Conservation (phyloP, 2,113 vertebrate genomes). For the Gnathonemus longibarbis region DNA sequence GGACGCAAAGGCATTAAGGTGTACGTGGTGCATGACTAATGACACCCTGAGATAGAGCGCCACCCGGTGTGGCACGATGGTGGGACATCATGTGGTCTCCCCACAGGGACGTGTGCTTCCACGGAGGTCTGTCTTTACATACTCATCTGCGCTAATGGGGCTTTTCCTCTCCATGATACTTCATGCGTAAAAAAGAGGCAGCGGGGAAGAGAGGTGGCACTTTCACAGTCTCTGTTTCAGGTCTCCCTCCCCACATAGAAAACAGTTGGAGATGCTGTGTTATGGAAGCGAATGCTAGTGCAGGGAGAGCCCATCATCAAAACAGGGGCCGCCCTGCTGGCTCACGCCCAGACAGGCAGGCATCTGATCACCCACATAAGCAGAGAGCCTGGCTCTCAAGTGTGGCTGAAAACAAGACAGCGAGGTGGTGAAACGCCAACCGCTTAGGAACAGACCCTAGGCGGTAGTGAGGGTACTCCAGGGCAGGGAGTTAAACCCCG, state of each 20-base stretch:
- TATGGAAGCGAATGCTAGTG: not conserved
- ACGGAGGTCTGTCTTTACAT: not conserved
- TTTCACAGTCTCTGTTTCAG: not conserved
- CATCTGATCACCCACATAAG: not conserved
- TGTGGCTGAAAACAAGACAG: not conserved
- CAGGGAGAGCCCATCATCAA: not conserved
- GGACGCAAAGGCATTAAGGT: not conserved
- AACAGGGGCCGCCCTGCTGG: not conserved
- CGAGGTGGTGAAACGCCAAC: not conserved
- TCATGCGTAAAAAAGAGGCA: not conserved
- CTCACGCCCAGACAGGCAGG: not conserved
- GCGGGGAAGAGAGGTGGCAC: not conserved
- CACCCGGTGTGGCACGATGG: not conserved
- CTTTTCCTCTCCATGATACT: not conserved
- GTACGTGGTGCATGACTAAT: slow-evolving; percentile 11
- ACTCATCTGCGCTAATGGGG: not conserved
- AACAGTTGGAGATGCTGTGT: not conserved
- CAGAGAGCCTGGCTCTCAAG: not conserved
- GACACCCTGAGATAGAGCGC: not conserved
- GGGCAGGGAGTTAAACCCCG: slow-evolving; percentile 18
- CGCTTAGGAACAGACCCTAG: not conserved
- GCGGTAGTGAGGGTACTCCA: not conserved
- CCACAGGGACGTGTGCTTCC: not conserved
- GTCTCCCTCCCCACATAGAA: not conserved
- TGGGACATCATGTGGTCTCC: not conserved